A percentile compares a stretch with the other conserved stretches of the same genome.
Conservation (phyloP, 1,140 invertebrate genomes). For the Bacillus rossius region DNA sequence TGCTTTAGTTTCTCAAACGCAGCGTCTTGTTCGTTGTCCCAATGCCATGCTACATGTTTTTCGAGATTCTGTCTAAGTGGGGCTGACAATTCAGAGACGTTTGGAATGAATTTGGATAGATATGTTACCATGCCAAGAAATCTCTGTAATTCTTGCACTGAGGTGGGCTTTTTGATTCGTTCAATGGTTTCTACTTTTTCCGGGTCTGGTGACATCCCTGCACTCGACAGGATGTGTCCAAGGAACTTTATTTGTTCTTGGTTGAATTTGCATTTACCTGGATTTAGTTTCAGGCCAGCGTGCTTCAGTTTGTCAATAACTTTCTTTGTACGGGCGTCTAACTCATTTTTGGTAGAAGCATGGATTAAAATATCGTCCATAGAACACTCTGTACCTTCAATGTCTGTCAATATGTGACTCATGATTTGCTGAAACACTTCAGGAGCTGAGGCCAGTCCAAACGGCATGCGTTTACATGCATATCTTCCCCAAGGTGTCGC, state of each 20-base stretch:
- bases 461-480: conserved; percentile 29
- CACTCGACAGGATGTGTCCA: conserved; percentile 6
- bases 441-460: conserved; percentile 26
- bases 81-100: conserved; percentile 23
- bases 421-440: conserved; percentile 31
- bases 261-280: not conserved
- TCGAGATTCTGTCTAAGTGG: conserved; percentile 29
- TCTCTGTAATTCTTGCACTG: conserved; percentile 19
- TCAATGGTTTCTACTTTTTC: conserved; percentile 22
- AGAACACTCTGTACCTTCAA: conserved; percentile 1
- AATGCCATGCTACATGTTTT: conserved; percentile 27
- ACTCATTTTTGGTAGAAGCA: not conserved
- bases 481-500: conserved; percentile 31
- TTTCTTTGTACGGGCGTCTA: too few relatives aligned
- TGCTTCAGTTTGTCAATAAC: not conserved
- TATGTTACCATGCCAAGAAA: conserved; percentile 30
- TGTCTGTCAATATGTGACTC: conserved; percentile 19
- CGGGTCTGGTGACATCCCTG: conserved; percentile 13
- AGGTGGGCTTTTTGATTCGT: conserved; percentile 19
- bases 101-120: conserved; percentile 9
- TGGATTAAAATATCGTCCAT: conserved; percentile 1
- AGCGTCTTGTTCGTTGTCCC: conserved; percentile 13
- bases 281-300: not conserved
- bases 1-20: conserved; percentile 30
- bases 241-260: not conserved